These are phyloP conservation scores for Cololabis saira DNA, from an alignment of 2,113 vertebrate species.

Conservation along the genomic window DNA sequence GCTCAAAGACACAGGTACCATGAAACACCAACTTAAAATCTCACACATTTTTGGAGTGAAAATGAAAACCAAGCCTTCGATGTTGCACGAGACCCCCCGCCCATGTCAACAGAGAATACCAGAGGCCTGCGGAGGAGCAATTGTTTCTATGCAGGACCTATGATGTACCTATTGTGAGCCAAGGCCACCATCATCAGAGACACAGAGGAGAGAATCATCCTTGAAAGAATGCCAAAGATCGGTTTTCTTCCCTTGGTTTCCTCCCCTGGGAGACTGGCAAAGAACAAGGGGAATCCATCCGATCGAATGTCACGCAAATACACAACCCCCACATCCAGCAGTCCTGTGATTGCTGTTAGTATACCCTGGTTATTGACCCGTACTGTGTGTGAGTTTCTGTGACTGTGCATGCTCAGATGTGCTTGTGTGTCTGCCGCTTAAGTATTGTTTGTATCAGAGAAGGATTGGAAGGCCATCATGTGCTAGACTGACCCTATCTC, in stretches of 20 bases:
- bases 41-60: conserved; percentile 12
- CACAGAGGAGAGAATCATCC: conserved; percentile 59
- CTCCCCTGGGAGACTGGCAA: conserved; percentile 61
- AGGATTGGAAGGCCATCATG: conserved; percentile 71
- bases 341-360: conserved; percentile 78
- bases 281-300: conserved; percentile 75
- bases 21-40: conserved; percentile 27
- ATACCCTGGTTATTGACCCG: conserved; percentile 79
- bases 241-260: conserved; percentile 49
- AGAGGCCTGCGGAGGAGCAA: conserved; percentile 48
- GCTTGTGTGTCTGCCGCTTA: conserved; percentile 30
- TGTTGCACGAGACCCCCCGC: conserved; percentile 21
- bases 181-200: conserved; percentile 71
- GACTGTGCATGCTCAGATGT: conserved; percentile 37
- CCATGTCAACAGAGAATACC: conserved; percentile 50
- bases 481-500: conserved; percentile 78
- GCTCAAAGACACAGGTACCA: conserved; percentile 44
- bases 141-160: conserved; percentile 63
- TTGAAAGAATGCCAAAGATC: conserved; percentile 73
- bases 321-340: conserved; percentile 60
- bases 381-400: conserved; percentile 65
- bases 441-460: conserved; percentile 62
- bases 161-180: conserved; percentile 60
- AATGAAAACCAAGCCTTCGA: conserved; percentile 54
- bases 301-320: conserved; percentile 79